These are phyloP conservation scores for Irena cyanogastra DNA, from an alignment of 2,113 vertebrate species.

Conservation along the genomic window DNA sequence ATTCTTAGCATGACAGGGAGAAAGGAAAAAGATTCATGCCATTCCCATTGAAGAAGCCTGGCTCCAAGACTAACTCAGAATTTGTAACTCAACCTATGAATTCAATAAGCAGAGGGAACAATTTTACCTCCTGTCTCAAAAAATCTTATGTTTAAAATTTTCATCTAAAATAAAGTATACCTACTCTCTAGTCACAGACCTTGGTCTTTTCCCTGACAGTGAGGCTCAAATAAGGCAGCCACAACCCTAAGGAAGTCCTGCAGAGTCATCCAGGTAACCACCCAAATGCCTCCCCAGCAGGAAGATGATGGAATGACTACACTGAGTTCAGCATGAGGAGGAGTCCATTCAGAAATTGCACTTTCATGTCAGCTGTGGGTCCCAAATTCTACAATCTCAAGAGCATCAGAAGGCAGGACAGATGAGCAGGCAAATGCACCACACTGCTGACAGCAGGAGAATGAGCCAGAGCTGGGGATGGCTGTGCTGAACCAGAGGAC, in stretches of 20 bases:
- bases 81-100: neutral
- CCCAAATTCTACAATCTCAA: neutral
- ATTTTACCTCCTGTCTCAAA: neutral
- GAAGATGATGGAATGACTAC: neutral
- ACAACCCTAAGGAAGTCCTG: neutral
- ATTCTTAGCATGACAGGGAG: fast-evolving
- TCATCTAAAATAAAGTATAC: neutral
- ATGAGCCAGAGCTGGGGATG: neutral
- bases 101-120: neutral
- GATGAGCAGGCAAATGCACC: neutral
- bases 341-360: neutral
- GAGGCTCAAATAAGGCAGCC: neutral
- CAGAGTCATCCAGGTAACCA: neutral
- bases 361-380: neutral
- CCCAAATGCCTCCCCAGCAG: neutral
- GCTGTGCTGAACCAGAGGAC: neutral
- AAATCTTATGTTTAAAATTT: neutral
- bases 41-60: neutral
- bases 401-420: neutral
- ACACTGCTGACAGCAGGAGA: neutral
- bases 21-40: neutral
- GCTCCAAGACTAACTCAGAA: neutral
- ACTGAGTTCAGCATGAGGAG: neutral
- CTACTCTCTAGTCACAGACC: neutral
- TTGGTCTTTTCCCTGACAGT: neutral